Conservation (phyloP, 2,113 vertebrate genomes). For the Oriolus oriolus region DNA sequence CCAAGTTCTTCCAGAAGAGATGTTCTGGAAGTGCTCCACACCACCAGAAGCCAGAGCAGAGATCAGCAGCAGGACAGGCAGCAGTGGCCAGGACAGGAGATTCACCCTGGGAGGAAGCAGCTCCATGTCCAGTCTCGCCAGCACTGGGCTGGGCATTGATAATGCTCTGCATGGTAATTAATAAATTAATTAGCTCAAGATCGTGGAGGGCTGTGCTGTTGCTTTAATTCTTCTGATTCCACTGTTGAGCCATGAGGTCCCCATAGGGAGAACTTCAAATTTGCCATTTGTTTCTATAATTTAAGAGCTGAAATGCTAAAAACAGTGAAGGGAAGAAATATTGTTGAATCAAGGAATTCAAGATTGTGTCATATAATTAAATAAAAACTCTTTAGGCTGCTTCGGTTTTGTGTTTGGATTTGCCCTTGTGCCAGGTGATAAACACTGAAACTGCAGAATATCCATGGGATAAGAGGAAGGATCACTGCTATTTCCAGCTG, state of each 20-base stretch:
- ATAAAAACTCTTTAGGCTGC: background rate
- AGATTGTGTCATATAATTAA: background rate
- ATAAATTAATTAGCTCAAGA: background rate
- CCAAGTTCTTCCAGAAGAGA: background rate
- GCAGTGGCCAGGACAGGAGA: background rate
- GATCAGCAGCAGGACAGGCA: background rate
- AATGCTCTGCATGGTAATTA: background rate
- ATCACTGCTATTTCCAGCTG: background rate
- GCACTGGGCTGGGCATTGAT: background rate
- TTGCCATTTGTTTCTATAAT: background rate
- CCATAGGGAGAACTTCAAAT: background rate
- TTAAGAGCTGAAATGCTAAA: background rate
- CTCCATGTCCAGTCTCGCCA: rapidly evolving
- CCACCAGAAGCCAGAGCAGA: background rate
- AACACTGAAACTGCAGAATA: background rate
- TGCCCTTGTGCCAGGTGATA: background rate
- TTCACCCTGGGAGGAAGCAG: background rate
- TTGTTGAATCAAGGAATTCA: background rate
- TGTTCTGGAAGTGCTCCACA: background rate
- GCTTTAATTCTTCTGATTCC: background rate
- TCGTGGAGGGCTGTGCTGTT: background rate
- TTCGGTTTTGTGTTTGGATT: background rate
- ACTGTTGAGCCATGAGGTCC: background rate
- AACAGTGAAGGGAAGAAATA: background rate
- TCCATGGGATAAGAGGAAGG: background rate